Evolutionary conservation across 1,140 invertebrate species (phyloP), one percentile per base, ranked within the genome.

Genomic region (Pemphigus obesinymphae): DNA sequence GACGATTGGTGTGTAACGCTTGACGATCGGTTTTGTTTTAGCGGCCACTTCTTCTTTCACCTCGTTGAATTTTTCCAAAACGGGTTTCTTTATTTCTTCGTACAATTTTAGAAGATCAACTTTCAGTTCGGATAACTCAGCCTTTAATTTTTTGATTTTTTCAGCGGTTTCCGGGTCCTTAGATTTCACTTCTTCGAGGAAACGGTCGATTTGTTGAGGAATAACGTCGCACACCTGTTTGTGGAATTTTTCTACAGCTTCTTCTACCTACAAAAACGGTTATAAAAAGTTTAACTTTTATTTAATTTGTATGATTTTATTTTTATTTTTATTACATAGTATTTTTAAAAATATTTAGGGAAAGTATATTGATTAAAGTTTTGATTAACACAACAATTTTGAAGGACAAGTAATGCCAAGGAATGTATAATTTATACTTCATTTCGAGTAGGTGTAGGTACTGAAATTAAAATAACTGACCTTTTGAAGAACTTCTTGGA

Each of bases 1-100:
- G 8, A 80, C 3, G 4, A 80, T 61, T 43, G 76, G 76, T 26
- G 76, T 80, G 55, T n/a, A 80, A 26, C 55, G 53, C 23, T 80
- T 80, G 53, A 58, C 53, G 10, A 80, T 80, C 26, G 76, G 76
- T 45, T 80, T 80, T n/a, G 76, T 20, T 45, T 80, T 80, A n/a
- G 1, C 11, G 17, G 0, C 20, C 0, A 63, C 3, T 11, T 80
- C 76, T 6, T 80, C 76, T n/a, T 11, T 80, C 1, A 80, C 0
- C 8, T 63, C 37, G 26, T n/a, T 20, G 26, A 43, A 80, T 13
- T 4, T 37, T 43, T 80, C 55, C 17, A 80, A 34, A 34, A 63
- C 3, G 0, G 37, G 55, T 63, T 80, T 80, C 17, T 61, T 80
- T 3, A 80, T 17, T 43, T 63, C 55, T 61, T 80, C 76, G 26